A percentile compares a stretch with the other conserved stretches of the same genome.
Conservation (phyloP, 2,113 vertebrate genomes). For the Urocynchramus pylzowi region DNA sequence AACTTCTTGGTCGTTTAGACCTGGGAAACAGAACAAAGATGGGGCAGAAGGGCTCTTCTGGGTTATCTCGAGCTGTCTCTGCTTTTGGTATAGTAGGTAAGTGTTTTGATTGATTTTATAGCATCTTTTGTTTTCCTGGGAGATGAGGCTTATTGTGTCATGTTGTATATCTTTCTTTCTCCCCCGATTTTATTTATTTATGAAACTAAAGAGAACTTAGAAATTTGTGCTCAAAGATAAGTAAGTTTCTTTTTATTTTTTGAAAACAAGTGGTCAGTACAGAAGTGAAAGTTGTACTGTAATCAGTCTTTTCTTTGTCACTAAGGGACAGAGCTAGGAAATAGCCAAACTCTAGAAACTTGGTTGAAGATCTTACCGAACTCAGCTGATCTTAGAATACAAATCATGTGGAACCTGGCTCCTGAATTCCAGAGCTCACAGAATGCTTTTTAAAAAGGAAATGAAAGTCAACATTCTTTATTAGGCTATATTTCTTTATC, state of each 20-base stretch:
- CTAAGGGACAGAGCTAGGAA: neutral
- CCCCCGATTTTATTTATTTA: neutral
- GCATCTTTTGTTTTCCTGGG: neutral
- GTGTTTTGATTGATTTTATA: neutral
- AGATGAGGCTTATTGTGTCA: constrained; percentile 39
- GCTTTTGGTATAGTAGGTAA: constrained; percentile 94
- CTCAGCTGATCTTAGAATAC: neutral
- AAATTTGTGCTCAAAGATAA: neutral
- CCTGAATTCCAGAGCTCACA: neutral
- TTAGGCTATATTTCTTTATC: neutral
- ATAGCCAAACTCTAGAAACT: neutral
- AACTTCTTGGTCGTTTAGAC: constrained; percentile 91
- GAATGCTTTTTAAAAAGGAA: neutral
- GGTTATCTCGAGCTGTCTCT: constrained; percentile 86
- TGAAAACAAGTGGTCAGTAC: neutral
- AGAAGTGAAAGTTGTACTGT: neutral
- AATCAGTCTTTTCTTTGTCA: neutral
- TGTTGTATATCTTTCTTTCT: neutral
- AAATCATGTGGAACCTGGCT: neutral
- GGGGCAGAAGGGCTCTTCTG: constrained; percentile 90
- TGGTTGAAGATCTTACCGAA: neutral
- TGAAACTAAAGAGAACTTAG: neutral
- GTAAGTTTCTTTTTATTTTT: neutral
- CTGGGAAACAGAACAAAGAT: constrained; percentile 93
- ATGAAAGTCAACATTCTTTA: neutral